Evolutionary conservation across 2,888 invertebrate genomes (phyloP).

Genomic region (Conus canariensis): DNA sequence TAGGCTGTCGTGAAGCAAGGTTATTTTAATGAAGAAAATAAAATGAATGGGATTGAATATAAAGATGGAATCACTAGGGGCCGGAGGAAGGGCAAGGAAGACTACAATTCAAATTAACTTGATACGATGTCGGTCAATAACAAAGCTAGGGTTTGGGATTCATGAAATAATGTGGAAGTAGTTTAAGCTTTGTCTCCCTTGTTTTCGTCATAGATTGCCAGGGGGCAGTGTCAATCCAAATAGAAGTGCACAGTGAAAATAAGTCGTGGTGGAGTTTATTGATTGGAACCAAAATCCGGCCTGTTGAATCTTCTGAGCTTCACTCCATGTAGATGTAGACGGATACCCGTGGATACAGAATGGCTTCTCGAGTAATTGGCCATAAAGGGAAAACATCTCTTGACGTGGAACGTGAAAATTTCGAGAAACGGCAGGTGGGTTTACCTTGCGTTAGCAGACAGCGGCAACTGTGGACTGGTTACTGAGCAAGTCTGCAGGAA

Average conservation of each 20-base stretch:
- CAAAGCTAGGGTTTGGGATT: background rate
- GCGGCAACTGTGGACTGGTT: background rate
- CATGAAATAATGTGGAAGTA: background rate
- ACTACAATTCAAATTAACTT: too few relatives aligned
- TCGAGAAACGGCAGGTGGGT: slow-evolving; percentile 83
- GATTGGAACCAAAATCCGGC: slow-evolving; percentile 24
- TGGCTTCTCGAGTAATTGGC: slow-evolving; percentile 70
- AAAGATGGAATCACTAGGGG: too few relatives aligned
- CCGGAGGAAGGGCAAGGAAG: background rate
- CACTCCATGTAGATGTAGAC: slow-evolving; percentile 31
- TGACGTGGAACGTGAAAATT: slow-evolving; percentile 86
- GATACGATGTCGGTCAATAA: background rate
- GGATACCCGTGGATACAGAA: slow-evolving; percentile 41
- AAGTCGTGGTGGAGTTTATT: slow-evolving; percentile 20
- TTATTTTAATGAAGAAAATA: background rate
- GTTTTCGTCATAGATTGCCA: slow-evolving; percentile 29
- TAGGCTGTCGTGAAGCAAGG: background rate
- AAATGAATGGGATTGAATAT: background rate
- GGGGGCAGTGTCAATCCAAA: slow-evolving; percentile 40
- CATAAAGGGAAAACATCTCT: slow-evolving; percentile 71
- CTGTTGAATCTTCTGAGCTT: background rate
- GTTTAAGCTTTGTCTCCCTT: background rate
- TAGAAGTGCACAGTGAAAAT: slow-evolving; percentile 10
- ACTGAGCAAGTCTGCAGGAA: background rate
- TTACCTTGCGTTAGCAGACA: background rate